These are phyloP conservation scores for Lathamus discolor DNA, from an alignment of 2,113 vertebrate species.

Conservation along the genomic window DNA sequence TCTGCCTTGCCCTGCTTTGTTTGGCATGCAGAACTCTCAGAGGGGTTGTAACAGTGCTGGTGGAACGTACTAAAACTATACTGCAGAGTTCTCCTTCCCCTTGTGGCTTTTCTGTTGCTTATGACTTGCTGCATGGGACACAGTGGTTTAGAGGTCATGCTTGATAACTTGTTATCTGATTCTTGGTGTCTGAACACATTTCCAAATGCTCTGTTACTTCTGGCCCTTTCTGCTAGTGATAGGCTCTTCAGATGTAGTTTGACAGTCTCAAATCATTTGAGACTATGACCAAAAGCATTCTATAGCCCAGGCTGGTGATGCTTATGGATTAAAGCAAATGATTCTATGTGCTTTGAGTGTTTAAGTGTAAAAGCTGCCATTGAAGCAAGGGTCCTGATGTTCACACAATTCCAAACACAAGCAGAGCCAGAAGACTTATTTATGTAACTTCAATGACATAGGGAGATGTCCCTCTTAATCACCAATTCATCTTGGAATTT, in stretches of 20 bases:
- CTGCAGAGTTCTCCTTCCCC: not conserved
- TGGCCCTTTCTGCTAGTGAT: not conserved
- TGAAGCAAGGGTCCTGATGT: not conserved
- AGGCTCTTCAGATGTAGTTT: not conserved
- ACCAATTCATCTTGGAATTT: not conserved
- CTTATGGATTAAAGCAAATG: not conserved
- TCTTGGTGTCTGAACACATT: not conserved
- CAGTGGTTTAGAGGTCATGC: not conserved
- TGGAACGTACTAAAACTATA: not conserved
- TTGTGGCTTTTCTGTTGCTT: not conserved
- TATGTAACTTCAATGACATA: not conserved
- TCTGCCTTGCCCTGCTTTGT: not conserved
- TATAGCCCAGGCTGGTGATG: not conserved
- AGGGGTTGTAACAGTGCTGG: not conserved
- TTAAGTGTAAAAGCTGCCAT: not conserved
- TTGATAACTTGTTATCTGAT: rapidly evolving
- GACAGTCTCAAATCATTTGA: not conserved
- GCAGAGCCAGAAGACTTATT: not conserved
- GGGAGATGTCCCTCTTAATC: not conserved
- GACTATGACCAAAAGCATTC: not conserved
- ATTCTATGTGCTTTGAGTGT: rapidly evolving
- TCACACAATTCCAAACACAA: not conserved
- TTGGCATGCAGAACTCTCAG: not conserved
- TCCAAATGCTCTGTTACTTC: not conserved
- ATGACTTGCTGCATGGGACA: not conserved